Percentiles rank a stretch among this genome's conserved stretches.
Conservation (phyloP, 2,113 vertebrate genomes). For the Onychorhynchus coronatus region DNA sequence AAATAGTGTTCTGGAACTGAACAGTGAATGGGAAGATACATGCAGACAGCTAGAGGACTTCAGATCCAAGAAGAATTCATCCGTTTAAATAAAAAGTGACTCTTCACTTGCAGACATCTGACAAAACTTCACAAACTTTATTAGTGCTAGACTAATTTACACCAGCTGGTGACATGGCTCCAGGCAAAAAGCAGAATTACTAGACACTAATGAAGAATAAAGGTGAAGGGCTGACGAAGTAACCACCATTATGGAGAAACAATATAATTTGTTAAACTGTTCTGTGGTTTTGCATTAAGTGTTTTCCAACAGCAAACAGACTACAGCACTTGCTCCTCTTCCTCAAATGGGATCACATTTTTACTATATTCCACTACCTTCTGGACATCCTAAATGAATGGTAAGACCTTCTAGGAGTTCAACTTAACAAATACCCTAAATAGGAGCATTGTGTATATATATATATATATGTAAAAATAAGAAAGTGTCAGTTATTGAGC, state of each 20-base stretch:
- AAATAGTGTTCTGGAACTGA: not conserved
- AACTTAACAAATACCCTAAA: not conserved
- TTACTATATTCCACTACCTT: not conserved
- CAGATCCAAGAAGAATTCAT: not conserved
- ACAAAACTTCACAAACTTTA: not conserved
- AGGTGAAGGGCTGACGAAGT: not conserved
- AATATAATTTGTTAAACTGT: not conserved
- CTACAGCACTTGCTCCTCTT: not conserved
- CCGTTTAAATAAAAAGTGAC: not conserved
- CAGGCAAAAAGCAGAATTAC: not conserved
- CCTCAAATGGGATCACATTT: not conserved
- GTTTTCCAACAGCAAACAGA: not conserved
- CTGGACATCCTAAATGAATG: not conserved
- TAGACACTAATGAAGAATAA: not conserved
- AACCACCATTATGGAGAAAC: not conserved
- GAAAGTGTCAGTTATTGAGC: not conserved
- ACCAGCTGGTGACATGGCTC: not conserved
- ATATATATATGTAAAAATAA: not conserved
- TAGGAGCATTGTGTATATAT: too few relatives aligned
- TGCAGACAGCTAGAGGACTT: not conserved
- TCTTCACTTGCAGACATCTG: not conserved
- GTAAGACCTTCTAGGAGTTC: not conserved
- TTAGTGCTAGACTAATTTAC: not conserved
- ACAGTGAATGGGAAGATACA: not conserved
- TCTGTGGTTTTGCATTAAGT: not conserved